phyloP scores from a whole-genome alignment of 2,113 vertebrate genomes.

The Hemibagrus wyckioides region DNA sequence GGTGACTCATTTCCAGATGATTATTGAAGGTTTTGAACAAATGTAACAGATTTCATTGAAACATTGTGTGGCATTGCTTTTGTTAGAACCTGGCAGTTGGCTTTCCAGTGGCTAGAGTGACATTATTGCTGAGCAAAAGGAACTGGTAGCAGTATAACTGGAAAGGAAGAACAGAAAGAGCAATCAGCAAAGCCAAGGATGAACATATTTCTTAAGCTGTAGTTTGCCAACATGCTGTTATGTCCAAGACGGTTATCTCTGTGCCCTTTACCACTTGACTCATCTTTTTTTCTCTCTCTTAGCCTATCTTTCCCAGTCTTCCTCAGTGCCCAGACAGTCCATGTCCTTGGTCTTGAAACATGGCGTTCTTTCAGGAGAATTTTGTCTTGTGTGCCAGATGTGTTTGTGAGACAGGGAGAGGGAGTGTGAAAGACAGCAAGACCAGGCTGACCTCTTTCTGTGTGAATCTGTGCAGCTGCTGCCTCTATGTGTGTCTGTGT shows the following conservation, averaged over 20 bases:
- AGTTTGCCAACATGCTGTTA: slow-evolving; percentile 19
- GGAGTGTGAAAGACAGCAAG: slow-evolving; percentile 19
- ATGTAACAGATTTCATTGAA: not conserved
- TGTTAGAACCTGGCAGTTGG: not conserved
- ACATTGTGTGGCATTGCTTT: not conserved
- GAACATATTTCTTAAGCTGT: slow-evolving; percentile 4
- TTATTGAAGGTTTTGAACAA: not conserved
- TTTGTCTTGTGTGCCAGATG: slow-evolving; percentile 47
- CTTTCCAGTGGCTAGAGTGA: not conserved
- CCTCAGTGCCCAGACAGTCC: slow-evolving; percentile 30
- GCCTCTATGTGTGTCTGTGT: slow-evolving; percentile 55
- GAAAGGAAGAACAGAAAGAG: slow-evolving; percentile 14
- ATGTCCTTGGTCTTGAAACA: slow-evolving; percentile 52
- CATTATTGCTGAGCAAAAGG: not conserved
- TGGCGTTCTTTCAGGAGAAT: slow-evolving; percentile 50
- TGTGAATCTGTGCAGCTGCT: slow-evolving; percentile 44
- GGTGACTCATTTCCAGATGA: not conserved
- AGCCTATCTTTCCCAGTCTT: slow-evolving; percentile 20
- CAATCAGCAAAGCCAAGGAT: slow-evolving; percentile 20
- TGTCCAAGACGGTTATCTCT: slow-evolving; percentile 15
- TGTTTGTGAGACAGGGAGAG: slow-evolving; percentile 34
- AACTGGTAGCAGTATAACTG: slow-evolving; percentile 28
- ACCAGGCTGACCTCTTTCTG: slow-evolving; percentile 38
- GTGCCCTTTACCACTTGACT: slow-evolving; percentile 16
- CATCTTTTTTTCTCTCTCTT: slow-evolving; percentile 20